Evolutionary conservation across 2,113 vertebrate species (phyloP).

Genomic region (Gymnobelideus leadbeateri): DNA sequence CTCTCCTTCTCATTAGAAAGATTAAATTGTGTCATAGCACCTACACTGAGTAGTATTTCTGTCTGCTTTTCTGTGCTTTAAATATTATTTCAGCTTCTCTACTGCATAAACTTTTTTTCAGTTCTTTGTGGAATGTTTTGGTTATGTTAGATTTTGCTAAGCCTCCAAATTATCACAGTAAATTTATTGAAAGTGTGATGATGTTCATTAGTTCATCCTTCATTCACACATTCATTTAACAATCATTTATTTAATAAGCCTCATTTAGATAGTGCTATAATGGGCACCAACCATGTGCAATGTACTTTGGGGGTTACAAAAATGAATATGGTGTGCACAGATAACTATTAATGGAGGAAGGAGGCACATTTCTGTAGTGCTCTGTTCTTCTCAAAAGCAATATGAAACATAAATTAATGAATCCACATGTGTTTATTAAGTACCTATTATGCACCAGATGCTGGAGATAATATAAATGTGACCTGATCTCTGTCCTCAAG

Average conservation of each 20-base stretch:
- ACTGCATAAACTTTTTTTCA: slow-evolving; percentile 22
- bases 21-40: background rate
- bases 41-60: slow-evolving; percentile 2
- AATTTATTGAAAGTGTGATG: background rate
- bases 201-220: background rate
- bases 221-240: background rate
- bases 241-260: background rate
- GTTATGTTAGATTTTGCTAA: slow-evolving; percentile 20
- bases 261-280: background rate
- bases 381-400: background rate
- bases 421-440: background rate
- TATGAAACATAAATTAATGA: background rate
- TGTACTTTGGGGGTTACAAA: background rate
- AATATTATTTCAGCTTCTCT: slow-evolving; percentile 2
- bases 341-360: background rate
- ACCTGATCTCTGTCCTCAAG: background rate
- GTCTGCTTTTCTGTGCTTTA: slow-evolving; percentile 57
- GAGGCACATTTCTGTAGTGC: background rate
- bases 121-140: slow-evolving; percentile 63
- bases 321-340: background rate
- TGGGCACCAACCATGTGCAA: background rate
- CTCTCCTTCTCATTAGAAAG: slow-evolving; percentile 17
- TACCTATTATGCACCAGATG: background rate
- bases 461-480: background rate
- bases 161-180: background rate